These are phyloP conservation scores for Vulpes vulpes DNA, from an alignment of 2,113 vertebrate species.

Conservation along the genomic window DNA sequence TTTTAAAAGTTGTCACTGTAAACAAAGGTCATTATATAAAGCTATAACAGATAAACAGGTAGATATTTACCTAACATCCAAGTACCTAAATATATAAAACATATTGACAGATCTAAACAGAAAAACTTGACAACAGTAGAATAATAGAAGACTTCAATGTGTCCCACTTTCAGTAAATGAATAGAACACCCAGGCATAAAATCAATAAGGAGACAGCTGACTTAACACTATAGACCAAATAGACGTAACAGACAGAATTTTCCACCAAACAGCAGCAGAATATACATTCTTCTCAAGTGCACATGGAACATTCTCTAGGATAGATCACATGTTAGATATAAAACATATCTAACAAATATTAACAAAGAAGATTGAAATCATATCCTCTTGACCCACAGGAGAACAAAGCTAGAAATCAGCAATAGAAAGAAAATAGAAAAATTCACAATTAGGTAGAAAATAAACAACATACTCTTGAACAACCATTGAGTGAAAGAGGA, in stretches of 20 bases:
- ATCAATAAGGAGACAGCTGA: not conserved
- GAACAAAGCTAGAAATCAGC: not conserved
- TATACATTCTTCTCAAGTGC: not conserved
- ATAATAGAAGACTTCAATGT: not conserved
- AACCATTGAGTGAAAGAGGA: not conserved
- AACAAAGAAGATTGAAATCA: not conserved
- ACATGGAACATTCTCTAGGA: not conserved
- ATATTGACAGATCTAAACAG: not conserved
- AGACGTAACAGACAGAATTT: not conserved
- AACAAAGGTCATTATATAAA: not conserved
- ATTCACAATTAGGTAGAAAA: not conserved
- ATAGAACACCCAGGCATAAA: not conserved
- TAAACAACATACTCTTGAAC: not conserved
- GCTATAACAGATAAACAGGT: not conserved
- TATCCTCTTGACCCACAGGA: not conserved
- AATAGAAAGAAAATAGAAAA: constrained; percentile 4
- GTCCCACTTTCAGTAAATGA: not conserved
- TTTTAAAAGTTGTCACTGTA: not conserved
- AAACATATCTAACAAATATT: not conserved
- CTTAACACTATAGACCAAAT: not conserved
- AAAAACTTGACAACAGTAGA: not conserved
- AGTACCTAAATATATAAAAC: not conserved
- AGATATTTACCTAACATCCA: not conserved
- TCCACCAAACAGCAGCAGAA: not conserved
- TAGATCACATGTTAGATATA: not conserved